Evolutionary conservation across 1,140 invertebrate species (phyloP), one percentile per base, ranked within the genome.

Genomic region (Drosophila parvula): DNA sequence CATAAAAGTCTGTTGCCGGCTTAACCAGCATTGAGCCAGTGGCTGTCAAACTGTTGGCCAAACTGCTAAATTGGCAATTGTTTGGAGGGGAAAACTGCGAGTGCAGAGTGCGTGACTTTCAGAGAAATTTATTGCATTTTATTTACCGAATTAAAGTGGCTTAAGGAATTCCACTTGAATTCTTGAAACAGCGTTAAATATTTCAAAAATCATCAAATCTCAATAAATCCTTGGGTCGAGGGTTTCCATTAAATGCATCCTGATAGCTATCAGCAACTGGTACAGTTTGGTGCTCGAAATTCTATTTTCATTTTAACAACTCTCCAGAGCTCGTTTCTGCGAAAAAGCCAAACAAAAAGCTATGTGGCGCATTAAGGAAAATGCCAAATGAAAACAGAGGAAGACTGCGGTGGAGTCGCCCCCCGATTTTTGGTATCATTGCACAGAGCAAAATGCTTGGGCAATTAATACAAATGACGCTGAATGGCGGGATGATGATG

Each of bases 401-500:
- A 59, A 73, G 74, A 67, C 61, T 51, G 41, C 61, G 58, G 62
- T 30, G 27, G 36, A 38, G 40, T 63, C 40, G 40, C 77, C 79
- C 63, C 34, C 3, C 10, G 22, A 81, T 88, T 89, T 89, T 84
- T 63, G 81, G 84, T 89, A 89, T 89, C 80, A 89, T 89, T 89
- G 80, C 75, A 44, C 78, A 63, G 83, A 68, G 73, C 71, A 86
- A 89, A 89, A 83, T 84, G 85, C 56, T 77, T 68, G 80, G 84
- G 84, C 78, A 89, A 89, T 89, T 89, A 89, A 89, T 89, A 89
- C 78, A 89, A 89, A 89, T 89, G 84, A 89, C 81, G 62, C 74
- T 84, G 84, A 89, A 83, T 74, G 65, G 84, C 67, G 77, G 53
- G 63, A 78, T 78, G 78, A 79, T 86, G 79, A 69, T 48, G 57